Base-by-base conservation (phyloP, 2,888 invertebrate genomes). In the Parascotia fuliginaria region DNA sequence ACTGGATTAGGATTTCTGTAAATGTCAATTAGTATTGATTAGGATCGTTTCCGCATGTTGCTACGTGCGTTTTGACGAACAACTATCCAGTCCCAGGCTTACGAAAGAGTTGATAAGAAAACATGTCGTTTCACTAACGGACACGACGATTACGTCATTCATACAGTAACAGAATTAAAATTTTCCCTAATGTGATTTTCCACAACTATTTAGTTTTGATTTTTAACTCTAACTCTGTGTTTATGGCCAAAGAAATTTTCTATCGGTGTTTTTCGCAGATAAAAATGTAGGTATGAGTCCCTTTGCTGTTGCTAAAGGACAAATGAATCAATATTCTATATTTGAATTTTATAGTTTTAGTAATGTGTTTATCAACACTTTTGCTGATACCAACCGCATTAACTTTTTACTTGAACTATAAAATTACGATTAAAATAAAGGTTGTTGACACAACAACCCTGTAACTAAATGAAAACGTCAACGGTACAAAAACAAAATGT, bases 1-100 rank as follows among this genome's bases (percentile, higher is more conserved):
- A 13, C 13, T 13, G 31, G 31, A 31, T 31, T 31, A 31, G 13
- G 7, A 31, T 13, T 31, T 13, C 0, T 31, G 31, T 31, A 13
- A 39, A 32, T 34, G 47, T 51, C 44, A 61, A 61, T 66, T 69
- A 59, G 65, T 48, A 12, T 31, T 14, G 62, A 65, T 69, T 31
- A 37, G 48, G 1, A 31, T 56, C 69, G 9, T 44, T 67, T 69
- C 59, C 66, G 62, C 14, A 51, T 36, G 15, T 36, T 38, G 4
- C 27, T 38, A 28, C 31, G 33, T 45, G 39, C 13, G n/a, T 11
- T 39, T 45, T 33, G 6, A 11, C n/a, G 13, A 9, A 33, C 12
- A 33, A 15, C 5, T 32, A 32, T 38, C 29, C 12, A 11, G n/a
- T 19, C 4, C 13, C n/a, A 42, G 14, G 15, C 16, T 33, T 33